Base-by-base conservation (phyloP, 2,113 vertebrate species). In the Brachypteracias leptosomus region DNA sequence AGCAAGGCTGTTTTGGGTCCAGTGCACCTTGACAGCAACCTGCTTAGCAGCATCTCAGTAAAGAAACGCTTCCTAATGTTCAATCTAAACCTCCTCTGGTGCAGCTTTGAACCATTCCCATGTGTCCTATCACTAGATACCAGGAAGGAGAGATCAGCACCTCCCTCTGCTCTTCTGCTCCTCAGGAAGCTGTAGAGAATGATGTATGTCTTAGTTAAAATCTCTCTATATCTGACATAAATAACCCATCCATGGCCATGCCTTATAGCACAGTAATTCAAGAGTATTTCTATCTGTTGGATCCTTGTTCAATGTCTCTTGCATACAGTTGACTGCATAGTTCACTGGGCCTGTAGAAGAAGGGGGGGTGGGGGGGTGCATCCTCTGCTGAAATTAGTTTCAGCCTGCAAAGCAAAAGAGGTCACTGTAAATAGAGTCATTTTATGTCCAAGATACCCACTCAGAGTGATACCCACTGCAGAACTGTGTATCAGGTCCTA, bases 1-100 rank as follows among this genome's bases (percentile, higher is more conserved):
- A 94, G 71, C 61, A 57, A 54, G 54, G 31, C 84, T 89, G 65
- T 44, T 91, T 55, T 36, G 57, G 58, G 33, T 84, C 33, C 73
- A 63, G 35, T n/a, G 62, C 28, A 65, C 77, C 74, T 82, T 95
- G 89, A 89, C 84, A 93, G 89, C 52, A 77, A 40, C 52, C 29
- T 78, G 55, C 42, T 78, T 38, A 78, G 83, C 84, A 87, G 65
- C 24, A 17, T 66, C 59, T 66, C 1, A 0, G 42, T 72, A 65
- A 35, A 49, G n/a, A 57, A 88, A 25, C 26, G 20, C 20, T 88
- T 65, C 51, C 29, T 42, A 5, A 61, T 55, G 49, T 47, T 52
- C 35, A 44, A 8, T 26, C 44, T 51, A 42, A 42, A 51, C 72
- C 28, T 61, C 8, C 22, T 9, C 35, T 68, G 46, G 38, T 3